Base-by-base conservation (phyloP, 2,888 invertebrate species). In the Lycaena phlaeas region DNA sequence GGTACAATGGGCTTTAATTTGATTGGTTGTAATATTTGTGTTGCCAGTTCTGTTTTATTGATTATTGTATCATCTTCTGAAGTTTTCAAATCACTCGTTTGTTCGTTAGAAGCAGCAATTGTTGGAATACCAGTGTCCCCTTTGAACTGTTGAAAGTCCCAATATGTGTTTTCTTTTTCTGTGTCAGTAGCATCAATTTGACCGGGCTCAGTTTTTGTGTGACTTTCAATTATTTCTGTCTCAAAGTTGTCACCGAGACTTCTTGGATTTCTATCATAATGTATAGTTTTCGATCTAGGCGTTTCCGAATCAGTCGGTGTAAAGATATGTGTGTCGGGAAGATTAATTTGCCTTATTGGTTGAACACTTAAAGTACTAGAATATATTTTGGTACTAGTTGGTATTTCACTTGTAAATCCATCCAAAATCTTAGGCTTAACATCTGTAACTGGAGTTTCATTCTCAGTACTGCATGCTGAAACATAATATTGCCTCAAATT, bases 311-410 rank as follows among this genome's bases (percentile, higher is more conserved):
- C 81, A 17, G 81, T 81, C 3, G 85, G 85, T 41, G 85, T 85
- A 51, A 82, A 85, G 40, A 85, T 85, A 54, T 85, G 85, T 14
- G 85, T 85, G 45, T 85, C 85, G 6, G 85, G 85, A 44, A 85
- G 61, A 51, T 62, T 85, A 38, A 85, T 85, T 57, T 85, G 85
- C 36, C 85, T 54, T 43, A 82, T 51, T 27, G 79, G 79, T 53
- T 85, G 84, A 17, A 82, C 68, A 52, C 63, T 69, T 39, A 84
- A 53, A 28, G 77, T 67, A 42, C 60, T 73, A 14, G 84, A 74
- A 52, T 68, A 82, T 50, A 75, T 64, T 54, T 77, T 77, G 42
- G 73, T 71, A 14, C 65, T 39, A 54, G 71, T 73, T n/a, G 72
- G 49, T 28, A 64, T 51, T 12, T 65, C 52, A 39, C 62, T 62